Evolutionary conservation across 2,888 invertebrate genomes (phyloP).

Genomic region (Drosophila longiperda): DNA sequence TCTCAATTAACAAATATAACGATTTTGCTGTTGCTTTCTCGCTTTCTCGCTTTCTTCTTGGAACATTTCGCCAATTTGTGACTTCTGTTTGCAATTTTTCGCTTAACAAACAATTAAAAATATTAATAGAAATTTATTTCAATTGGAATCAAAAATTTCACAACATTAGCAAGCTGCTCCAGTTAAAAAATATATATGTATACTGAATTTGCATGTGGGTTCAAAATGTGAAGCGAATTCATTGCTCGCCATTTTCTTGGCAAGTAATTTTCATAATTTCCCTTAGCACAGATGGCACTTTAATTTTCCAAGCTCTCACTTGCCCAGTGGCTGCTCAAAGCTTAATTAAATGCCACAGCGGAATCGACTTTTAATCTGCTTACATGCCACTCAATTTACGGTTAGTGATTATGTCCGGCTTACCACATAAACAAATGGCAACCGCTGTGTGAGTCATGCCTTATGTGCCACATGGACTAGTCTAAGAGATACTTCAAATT

Average conservation of each 20-base stretch:
- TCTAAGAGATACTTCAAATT: not conserved
- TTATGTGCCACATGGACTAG: not conserved
- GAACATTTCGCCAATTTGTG: constrained; percentile 45
- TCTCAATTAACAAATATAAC: constrained; percentile 80
- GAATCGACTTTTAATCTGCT: constrained; percentile 71
- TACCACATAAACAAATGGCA: constrained; percentile 32
- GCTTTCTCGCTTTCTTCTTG: constrained; percentile 49
- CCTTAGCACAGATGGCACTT: constrained; percentile 1
- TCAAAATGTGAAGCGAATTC: constrained; percentile 20
- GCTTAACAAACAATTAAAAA: constrained; percentile 79
- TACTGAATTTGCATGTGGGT: constrained; percentile 40
- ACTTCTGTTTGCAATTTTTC: constrained; percentile 47
- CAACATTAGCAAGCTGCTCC: constrained; percentile 48
- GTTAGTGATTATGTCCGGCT: constrained; percentile 52
- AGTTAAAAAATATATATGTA: constrained; percentile 17
- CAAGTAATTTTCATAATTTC: constrained; percentile 22
- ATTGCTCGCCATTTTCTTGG: constrained; percentile 6
- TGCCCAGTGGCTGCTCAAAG: constrained; percentile 12
- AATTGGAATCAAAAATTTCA: constrained; percentile 80
- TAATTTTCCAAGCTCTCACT: constrained; percentile 8
- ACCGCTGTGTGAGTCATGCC: constrained; percentile 15
- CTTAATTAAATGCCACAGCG: constrained; percentile 43
- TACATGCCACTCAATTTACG: constrained; percentile 64
- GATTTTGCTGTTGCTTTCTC: constrained; percentile 72
- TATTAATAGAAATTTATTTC: constrained; percentile 81